phyloP scores from a whole-genome alignment of 2,797 vertebrate species.

The Acrocephalus scirpaceus region DNA sequence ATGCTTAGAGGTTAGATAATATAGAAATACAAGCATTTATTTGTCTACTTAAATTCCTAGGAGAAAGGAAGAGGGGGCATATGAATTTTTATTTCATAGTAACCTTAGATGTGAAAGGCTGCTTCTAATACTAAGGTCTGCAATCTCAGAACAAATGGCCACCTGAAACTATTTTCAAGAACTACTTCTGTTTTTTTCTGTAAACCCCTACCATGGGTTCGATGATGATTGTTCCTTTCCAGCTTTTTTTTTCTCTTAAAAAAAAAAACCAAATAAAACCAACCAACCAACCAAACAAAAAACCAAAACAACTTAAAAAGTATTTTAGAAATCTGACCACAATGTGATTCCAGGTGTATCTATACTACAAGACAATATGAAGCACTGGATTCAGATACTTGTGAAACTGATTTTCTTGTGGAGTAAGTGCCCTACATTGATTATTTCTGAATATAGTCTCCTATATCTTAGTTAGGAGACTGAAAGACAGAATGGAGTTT shows the following conservation, averaged over 20 bases:
- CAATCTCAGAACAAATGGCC: not conserved
- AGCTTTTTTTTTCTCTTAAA: not conserved
- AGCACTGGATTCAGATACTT: not conserved
- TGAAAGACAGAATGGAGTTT: not conserved
- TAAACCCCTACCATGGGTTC: not conserved
- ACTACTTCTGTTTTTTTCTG: not conserved
- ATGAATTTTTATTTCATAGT: not conserved
- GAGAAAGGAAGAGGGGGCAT: not conserved
- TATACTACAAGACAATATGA: not conserved
- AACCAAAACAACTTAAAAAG: not conserved
- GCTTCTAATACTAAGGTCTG: not conserved
- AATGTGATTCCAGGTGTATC: not conserved
- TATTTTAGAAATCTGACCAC: not conserved
- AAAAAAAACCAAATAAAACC: no score
- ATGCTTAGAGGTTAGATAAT: not conserved
- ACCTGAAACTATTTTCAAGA: not conserved
- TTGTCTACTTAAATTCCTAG: not conserved
- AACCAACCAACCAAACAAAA: no score
- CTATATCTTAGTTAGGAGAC: not conserved
- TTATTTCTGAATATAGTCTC: not conserved
- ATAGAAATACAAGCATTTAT: not conserved
- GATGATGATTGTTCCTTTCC: not conserved
- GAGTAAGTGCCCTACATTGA: not conserved
- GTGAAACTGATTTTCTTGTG: not conserved
- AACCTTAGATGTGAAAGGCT: not conserved